phyloP scores from a whole-genome alignment of 2,888 invertebrate species.

The Sarcophaga subvicina region DNA sequence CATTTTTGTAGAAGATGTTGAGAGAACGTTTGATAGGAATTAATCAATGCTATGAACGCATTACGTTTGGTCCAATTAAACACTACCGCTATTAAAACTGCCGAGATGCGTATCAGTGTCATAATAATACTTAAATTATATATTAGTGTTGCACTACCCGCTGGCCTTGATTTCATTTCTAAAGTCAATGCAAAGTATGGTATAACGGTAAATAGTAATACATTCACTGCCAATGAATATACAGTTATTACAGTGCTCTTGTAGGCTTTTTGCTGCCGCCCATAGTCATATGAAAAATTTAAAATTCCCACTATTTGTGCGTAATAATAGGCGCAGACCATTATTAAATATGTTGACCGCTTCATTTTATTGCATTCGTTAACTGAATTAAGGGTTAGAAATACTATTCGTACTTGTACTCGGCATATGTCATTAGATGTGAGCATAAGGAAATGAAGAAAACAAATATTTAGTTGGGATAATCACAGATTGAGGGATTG shows the following conservation, averaged over 20 bases:
- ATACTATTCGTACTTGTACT: not conserved
- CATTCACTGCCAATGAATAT: constrained; percentile 3
- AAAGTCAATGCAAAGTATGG: not conserved
- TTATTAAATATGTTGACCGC: constrained; percentile 3
- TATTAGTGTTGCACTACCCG: constrained; percentile 1
- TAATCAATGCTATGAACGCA: constrained; percentile 19
- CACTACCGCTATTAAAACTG: not conserved
- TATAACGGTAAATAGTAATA: not conserved
- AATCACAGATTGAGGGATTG: too few species aligned
- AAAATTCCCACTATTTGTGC: constrained; percentile 33
- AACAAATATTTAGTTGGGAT: too few species aligned
- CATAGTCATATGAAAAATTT: constrained; percentile 26
- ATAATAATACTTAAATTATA: constrained; percentile 8
- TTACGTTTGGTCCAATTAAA: constrained; percentile 24
- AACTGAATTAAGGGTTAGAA: not conserved
- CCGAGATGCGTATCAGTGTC: not conserved
- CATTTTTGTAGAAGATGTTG: not conserved
- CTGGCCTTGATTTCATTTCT: not conserved
- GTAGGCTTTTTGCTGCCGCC: not conserved
- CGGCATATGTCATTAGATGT: too few species aligned
- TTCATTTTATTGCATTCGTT: constrained; percentile 13
- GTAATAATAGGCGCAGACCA: constrained; percentile 14
- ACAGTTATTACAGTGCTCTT: constrained; percentile 14
- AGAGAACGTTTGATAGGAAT: constrained; percentile 8
- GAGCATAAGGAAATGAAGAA: too few species aligned